Evolutionary conservation across 2,888 invertebrate genomes (phyloP).

Genomic region (Ryuthela nishihirai): DNA sequence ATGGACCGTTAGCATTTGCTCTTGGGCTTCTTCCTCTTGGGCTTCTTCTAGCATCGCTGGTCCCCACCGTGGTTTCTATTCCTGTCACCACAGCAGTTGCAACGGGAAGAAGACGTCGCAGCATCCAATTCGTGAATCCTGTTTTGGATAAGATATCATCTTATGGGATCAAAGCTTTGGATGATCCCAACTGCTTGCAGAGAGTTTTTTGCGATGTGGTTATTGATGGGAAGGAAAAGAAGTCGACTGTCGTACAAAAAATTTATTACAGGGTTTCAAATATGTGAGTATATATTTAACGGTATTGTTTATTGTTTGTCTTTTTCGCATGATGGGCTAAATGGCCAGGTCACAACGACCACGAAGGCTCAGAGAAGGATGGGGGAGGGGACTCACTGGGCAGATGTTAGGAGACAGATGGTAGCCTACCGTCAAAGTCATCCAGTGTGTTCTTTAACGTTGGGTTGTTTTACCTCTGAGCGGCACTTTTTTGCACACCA

Average conservation of each 20-base stretch:
- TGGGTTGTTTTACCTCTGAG: no score
- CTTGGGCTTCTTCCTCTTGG: slow-evolving; percentile 35
- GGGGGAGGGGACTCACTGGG: no score
- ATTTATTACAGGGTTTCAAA: slow-evolving; percentile 22
- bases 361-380: no score
- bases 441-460: no score
- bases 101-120: slow-evolving; percentile 21
- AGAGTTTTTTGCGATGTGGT: slow-evolving; percentile 31
- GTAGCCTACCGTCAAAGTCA: no score
- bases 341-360: no score
- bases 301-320: background rate
- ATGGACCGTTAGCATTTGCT: slow-evolving; percentile 33
- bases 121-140: slow-evolving; percentile 18
- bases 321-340: no score
- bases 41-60: slow-evolving; percentile 30
- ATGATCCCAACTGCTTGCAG: slow-evolving; percentile 33
- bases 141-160: slow-evolving; percentile 24
- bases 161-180: slow-evolving; percentile 18
- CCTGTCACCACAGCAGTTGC: slow-evolving; percentile 33
- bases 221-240: slow-evolving; percentile 16
- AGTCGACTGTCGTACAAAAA: slow-evolving; percentile 27
- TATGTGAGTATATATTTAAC: slow-evolving; percentile 13
- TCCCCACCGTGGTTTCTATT: slow-evolving; percentile 30
- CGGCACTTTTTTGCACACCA: no score
- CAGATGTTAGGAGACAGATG: no score